Evolutionary conservation across 2,113 vertebrate genomes (phyloP).

Genomic region (Phalacrocorax aristotelis): DNA sequence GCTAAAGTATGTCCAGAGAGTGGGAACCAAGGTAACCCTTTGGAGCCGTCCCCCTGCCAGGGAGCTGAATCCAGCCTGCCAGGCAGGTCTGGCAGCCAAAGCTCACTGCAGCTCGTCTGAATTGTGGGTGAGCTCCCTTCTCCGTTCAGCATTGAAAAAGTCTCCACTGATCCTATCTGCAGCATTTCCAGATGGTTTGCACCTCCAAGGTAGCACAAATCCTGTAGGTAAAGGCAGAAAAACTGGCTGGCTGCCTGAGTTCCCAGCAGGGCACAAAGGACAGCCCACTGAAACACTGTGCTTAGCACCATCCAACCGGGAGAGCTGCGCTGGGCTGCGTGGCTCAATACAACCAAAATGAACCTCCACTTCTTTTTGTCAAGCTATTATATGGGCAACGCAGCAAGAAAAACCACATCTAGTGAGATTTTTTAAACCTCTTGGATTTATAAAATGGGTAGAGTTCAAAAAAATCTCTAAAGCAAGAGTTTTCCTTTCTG

Average conservation of each 20-base stretch:
- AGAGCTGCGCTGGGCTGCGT: accelerated
- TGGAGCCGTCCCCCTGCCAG: background rate
- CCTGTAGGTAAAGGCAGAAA: background rate
- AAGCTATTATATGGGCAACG: background rate
- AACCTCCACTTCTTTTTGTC: background rate
- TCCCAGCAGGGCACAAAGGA: background rate
- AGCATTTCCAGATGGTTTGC: background rate
- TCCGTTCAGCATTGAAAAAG: background rate
- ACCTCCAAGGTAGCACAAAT: background rate
- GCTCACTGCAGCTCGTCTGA: background rate
- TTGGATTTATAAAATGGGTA: background rate
- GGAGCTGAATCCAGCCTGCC: background rate
- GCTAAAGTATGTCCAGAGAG: background rate
- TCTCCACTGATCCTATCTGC: background rate
- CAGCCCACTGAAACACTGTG: accelerated
- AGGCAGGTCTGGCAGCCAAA: background rate
- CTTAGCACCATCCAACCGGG: accelerated
- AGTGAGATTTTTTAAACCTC: background rate
- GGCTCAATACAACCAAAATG: background rate
- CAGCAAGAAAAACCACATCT: accelerated
- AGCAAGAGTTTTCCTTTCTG: background rate
- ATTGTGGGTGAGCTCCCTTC: background rate
- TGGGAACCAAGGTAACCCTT: conserved; percentile 20
- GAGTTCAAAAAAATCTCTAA: background rate
- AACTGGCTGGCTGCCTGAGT: background rate